Conservation (phyloP, 2,113 vertebrate species). For the Ochotona curzoniae region DNA sequence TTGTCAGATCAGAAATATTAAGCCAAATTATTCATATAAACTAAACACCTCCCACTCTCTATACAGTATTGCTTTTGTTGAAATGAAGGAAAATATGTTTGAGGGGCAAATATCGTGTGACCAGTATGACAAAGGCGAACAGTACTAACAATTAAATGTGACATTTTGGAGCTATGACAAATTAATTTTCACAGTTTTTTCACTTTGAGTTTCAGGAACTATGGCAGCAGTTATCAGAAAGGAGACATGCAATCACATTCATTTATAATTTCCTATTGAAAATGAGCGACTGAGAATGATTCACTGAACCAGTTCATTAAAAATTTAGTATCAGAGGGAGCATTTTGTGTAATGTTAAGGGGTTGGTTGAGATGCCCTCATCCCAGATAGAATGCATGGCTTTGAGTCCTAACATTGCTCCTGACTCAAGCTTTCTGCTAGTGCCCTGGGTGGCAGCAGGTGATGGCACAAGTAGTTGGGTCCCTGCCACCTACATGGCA, state of each 20-base stretch:
- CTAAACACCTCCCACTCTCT: not conserved
- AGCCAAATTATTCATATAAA: not conserved
- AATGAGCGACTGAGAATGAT: not conserved
- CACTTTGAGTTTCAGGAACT: conserved; percentile 19
- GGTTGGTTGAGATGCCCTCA: too few relatives aligned
- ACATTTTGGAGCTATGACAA: not conserved
- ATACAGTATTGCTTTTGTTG: not conserved
- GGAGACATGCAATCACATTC: not conserved
- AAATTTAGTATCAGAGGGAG: too few relatives aligned
- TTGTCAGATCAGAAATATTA: not conserved
- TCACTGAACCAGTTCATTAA: not conserved
- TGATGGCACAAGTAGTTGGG: too few relatives aligned
- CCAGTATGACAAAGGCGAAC: not conserved
- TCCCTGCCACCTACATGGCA: too few relatives aligned
- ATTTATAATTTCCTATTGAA: not conserved
- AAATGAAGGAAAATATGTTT: conserved; percentile 18
- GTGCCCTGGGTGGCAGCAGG: too few relatives aligned
- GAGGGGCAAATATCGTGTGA: not conserved
- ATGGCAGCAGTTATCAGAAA: not conserved
- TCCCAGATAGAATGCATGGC: too few relatives aligned
- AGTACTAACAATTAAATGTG: not conserved
- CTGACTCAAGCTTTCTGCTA: too few relatives aligned
- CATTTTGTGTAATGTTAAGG: too few relatives aligned
- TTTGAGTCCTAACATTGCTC: too few relatives aligned
- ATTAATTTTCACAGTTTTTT: not conserved